These are phyloP conservation scores for Saturnia japonica DNA, from an alignment of 2,888 invertebrate genomes.

Conservation along the genomic window DNA sequence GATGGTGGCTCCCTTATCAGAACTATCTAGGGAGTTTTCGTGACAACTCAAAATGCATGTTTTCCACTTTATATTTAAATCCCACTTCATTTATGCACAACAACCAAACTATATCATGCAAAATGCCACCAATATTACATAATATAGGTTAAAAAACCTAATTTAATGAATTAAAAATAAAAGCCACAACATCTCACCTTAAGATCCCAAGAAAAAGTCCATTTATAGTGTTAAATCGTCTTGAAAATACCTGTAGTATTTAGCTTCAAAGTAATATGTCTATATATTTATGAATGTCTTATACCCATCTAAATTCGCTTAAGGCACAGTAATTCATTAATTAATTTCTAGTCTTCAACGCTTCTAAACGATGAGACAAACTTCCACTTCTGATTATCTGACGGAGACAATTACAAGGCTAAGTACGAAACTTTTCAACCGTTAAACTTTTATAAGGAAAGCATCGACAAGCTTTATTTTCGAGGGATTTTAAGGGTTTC, in stretches of 20 bases:
- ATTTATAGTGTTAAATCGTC: not conserved
- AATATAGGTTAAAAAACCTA: no score
- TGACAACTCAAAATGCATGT: no score
- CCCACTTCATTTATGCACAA: no score
- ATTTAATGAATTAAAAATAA: no score
- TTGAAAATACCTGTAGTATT: not conserved
- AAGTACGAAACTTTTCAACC: conserved; percentile 16
- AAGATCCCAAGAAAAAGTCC: no score
- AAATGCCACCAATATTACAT: no score
- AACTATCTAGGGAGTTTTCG: no score
- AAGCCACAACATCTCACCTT: no score
- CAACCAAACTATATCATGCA: no score
- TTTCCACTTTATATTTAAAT: no score
- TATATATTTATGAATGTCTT: not conserved
- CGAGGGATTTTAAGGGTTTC: conserved; percentile 10
- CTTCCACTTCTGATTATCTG: conserved; percentile 18
- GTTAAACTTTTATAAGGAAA: conserved; percentile 15
- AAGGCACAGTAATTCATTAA: conserved; percentile 16
- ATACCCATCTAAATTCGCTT: conserved; percentile 5
- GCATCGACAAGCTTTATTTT: conserved; percentile 9
- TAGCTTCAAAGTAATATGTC: not conserved
- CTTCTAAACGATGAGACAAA: conserved; percentile 16
- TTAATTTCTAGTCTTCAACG: conserved; percentile 17
- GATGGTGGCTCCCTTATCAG: no score
- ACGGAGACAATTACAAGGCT: conserved; percentile 20